A percentile compares a stretch with the other conserved stretches of the same genome.
phyloP scores from a whole-genome alignment of 2,113 vertebrate species.

The Anolis sagrei region DNA sequence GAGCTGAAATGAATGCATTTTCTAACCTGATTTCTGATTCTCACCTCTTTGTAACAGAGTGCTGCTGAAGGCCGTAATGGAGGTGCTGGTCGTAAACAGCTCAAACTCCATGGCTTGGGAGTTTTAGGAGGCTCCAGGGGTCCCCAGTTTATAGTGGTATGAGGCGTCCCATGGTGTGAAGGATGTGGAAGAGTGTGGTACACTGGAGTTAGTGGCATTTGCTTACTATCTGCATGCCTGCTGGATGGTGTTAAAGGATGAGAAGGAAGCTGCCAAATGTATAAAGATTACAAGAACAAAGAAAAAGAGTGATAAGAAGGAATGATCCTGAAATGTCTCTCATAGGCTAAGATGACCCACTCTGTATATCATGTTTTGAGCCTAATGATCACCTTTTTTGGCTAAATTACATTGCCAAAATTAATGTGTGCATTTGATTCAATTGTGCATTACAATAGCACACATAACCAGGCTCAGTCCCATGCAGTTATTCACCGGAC shows the following conservation, averaged over 20 bases:
- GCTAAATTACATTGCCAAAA: too few relatives aligned
- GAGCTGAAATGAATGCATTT: not conserved
- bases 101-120: slow-evolving; percentile 97
- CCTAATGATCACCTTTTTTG: too few relatives aligned
- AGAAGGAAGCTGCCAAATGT: slow-evolving; percentile 88
- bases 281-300: slow-evolving; percentile 24
- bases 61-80: slow-evolving; percentile 94
- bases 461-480: too few relatives aligned
- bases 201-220: slow-evolving; percentile 88
- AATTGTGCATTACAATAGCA: too few relatives aligned
- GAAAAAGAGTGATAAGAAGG: not conserved
- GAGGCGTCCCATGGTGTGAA: slow-evolving; percentile 91
- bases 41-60: slow-evolving; percentile 98
- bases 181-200: slow-evolving; percentile 98
- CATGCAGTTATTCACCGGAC: too few relatives aligned
- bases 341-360: not conserved
- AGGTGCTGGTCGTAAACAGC: slow-evolving; percentile 93
- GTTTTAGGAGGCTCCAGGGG: slow-evolving; percentile 96
- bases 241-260: slow-evolving; percentile 93
- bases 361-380: not conserved
- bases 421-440: too few relatives aligned
- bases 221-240: slow-evolving; percentile 91
- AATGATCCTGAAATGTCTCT: not conserved
- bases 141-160: slow-evolving; percentile 95
- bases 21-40: not conserved